A percentile compares a stretch with the other conserved stretches of the same genome.
These are phyloP conservation scores for Danio kyathit DNA, from an alignment of 2,797 vertebrate species.

Conservation along the genomic window DNA sequence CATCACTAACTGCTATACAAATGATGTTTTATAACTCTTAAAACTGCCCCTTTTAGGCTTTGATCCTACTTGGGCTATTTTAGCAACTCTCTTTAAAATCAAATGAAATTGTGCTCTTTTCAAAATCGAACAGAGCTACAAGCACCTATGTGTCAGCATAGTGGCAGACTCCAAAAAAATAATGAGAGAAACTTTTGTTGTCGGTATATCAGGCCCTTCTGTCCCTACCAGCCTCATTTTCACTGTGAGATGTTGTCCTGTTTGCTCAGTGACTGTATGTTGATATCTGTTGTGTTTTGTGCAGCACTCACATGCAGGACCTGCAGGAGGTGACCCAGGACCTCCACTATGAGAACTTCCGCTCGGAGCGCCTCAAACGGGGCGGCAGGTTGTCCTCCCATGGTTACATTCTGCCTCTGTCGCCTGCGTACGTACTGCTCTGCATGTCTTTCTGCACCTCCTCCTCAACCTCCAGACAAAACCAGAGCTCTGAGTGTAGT, in stretches of 20 bases:
- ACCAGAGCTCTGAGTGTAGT: not conserved
- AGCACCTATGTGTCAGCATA: too few species aligned
- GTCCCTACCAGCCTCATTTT: not conserved
- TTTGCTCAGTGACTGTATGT: not conserved
- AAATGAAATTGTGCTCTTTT: too few species aligned
- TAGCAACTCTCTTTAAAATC: too few species aligned
- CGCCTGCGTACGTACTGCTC: constrained; percentile 78
- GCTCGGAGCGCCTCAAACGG: constrained; percentile 95
- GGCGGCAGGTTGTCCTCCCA: constrained; percentile 91
- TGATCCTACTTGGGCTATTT: too few species aligned
- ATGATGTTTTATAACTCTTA: too few species aligned
- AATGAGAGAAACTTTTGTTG: too few species aligned
- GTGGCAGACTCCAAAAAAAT: too few species aligned
- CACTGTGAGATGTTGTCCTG: not conserved
- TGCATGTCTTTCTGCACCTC: constrained; percentile 75
- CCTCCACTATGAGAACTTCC: constrained; percentile 99
- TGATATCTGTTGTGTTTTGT: constrained; percentile 35
- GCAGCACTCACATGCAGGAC: constrained; percentile 98
- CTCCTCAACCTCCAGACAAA: constrained; percentile 53
- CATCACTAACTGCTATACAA: too few species aligned
- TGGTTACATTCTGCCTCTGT: constrained; percentile 77
- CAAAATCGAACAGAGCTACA: too few species aligned
- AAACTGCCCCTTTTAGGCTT: too few species aligned
- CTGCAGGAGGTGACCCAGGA: constrained; percentile 99
- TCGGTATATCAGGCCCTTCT: too few species aligned